phyloP scores from a whole-genome alignment of 92 coral and sea anemone species.

The Palythoa grandis region DNA sequence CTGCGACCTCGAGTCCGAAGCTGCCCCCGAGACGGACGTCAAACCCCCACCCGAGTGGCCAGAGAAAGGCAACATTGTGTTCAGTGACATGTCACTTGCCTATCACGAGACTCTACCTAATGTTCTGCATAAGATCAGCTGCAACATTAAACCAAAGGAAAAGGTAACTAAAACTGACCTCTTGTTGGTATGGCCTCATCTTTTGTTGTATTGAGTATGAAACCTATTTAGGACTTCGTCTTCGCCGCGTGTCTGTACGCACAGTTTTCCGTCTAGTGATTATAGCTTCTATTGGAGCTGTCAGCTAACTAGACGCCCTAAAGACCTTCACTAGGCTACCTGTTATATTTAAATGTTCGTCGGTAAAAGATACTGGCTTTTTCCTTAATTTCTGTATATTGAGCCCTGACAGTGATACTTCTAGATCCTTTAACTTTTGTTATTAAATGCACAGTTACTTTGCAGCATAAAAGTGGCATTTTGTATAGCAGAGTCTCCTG shows the following conservation, averaged over 20 bases:
- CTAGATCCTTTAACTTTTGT: too few species aligned
- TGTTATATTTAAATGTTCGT: too few species aligned
- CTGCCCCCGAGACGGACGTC: slow-evolving; percentile 68
- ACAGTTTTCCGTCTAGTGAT: too few species aligned
- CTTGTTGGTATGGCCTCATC: not conserved
- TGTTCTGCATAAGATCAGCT: slow-evolving; percentile 80
- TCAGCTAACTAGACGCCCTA: too few species aligned
- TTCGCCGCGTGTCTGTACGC: not conserved
- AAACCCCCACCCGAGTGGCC: slow-evolving; percentile 88
- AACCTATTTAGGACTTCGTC: not conserved
- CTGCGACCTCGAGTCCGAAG: slow-evolving; percentile 79
- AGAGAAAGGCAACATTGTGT: slow-evolving; percentile 73
- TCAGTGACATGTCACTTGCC: slow-evolving; percentile 78
- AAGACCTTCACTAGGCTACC: too few species aligned
- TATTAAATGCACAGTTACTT: too few species aligned
- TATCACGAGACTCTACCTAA: slow-evolving; percentile 79
- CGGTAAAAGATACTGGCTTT: too few species aligned
- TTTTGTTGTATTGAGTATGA: not conserved
- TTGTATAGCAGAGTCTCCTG: too few species aligned
- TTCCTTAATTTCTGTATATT: too few species aligned
- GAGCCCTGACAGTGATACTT: too few species aligned
- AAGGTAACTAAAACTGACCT: slow-evolving; percentile 57
- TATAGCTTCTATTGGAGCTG: too few species aligned
- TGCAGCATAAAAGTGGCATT: too few species aligned
- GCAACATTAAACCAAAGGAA: slow-evolving; percentile 76